Percentiles rank a stretch among this genome's conserved stretches.
phyloP scores from a whole-genome alignment of 2,113 vertebrate genomes.

The Microtus oregoni region DNA sequence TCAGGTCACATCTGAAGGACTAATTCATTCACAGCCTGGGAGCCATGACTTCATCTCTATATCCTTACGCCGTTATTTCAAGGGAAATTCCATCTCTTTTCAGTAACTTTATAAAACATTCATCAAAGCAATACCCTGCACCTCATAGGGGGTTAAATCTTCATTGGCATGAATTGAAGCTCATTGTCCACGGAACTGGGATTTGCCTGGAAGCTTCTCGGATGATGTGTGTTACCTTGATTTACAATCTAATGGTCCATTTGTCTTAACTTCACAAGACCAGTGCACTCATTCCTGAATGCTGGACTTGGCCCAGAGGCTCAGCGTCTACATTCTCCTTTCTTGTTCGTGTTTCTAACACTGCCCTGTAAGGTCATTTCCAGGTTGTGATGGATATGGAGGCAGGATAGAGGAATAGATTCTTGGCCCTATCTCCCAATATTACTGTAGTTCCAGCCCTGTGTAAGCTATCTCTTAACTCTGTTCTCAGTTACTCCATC shows the following conservation, averaged over 20 bases:
- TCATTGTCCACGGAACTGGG: background rate
- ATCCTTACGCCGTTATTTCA: background rate
- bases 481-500: slow-evolving; percentile 24
- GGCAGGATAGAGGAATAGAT: slow-evolving; percentile 21
- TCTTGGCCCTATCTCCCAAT: background rate
- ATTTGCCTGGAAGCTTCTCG: background rate
- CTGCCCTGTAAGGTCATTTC: slow-evolving; percentile 25
- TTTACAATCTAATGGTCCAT: background rate
- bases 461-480: background rate
- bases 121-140: background rate
- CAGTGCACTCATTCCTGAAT: background rate
- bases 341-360: background rate
- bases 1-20: rapidly evolving
- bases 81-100: background rate
- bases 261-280: background rate
- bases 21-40: background rate
- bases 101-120: background rate
- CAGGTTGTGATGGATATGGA: background rate
- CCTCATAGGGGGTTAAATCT: background rate
- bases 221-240: background rate
- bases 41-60: background rate
- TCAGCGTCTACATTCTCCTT: slow-evolving; percentile 26
- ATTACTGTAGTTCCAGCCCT: background rate
- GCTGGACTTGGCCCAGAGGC: background rate
- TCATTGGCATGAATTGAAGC: background rate